These are phyloP conservation scores for Rhea americana DNA, from an alignment of 2,113 vertebrate species.

Conservation along the genomic window DNA sequence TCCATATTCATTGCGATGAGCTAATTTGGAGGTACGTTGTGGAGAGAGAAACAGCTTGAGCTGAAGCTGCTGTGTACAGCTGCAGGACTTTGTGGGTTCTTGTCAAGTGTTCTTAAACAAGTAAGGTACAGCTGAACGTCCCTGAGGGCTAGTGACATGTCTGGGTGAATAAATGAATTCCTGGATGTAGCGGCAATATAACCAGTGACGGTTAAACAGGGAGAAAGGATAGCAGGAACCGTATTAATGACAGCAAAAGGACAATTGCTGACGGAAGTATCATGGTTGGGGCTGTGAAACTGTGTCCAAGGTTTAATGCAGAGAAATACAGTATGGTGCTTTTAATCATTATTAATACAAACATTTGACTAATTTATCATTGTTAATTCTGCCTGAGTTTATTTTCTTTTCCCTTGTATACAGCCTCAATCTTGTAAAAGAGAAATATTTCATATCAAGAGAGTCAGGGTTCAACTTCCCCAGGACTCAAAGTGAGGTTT, in stretches of 20 bases:
- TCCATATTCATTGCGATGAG: background rate
- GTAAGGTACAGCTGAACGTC: background rate
- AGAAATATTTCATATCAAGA: background rate
- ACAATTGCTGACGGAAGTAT: background rate
- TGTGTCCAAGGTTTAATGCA: background rate
- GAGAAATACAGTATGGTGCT: background rate
- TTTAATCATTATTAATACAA: background rate
- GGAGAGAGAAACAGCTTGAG: background rate
- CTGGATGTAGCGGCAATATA: background rate
- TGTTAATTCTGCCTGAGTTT: background rate
- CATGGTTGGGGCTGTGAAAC: background rate
- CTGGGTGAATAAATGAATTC: background rate
- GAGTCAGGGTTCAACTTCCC: background rate
- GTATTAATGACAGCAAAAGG: background rate
- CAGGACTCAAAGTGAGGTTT: background rate
- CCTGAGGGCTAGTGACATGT: rapidly evolving
- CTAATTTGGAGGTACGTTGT: background rate
- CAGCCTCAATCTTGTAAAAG: background rate
- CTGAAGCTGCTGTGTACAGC: background rate
- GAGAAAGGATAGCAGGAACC: background rate
- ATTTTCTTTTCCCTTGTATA: background rate
- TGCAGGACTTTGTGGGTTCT: background rate
- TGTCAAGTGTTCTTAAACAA: background rate
- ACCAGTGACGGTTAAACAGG: background rate
- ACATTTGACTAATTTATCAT: background rate